Evolutionary conservation across 2,113 vertebrate genomes (phyloP), one percentile per base, ranked within the genome.

Genomic region (Blennius ocellaris): DNA sequence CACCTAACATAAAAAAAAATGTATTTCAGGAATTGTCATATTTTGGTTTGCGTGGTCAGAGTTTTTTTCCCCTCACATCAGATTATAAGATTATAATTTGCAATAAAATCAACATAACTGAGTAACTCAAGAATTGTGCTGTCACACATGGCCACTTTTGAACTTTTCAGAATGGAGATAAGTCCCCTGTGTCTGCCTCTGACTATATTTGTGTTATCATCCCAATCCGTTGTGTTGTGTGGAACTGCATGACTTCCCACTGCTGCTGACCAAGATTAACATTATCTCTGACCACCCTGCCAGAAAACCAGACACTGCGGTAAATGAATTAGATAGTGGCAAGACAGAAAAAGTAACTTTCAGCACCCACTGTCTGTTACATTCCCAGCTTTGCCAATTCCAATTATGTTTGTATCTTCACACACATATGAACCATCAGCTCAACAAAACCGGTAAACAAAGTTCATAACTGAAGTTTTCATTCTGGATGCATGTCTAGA

Each of bases 251-350:
- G 81, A 80, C 76, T 83, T 89, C 82, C 87, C 83, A 73, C 80
- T 57, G 80, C 89, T 85, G 87, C 82, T 90, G 89, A 89, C 87
- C 86, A 87, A 92, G 93, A 93, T 93, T 92, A 92, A 90, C 86
- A 93, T 93, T 92, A 92, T 92, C 93, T 93, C 81, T 85, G 84
- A 86, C 89, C 76, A 80, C 77, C 84, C 88, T 86, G 85, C 84
- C 89, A 87, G 88, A 89, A 89, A 89, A 87, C 87, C 87, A 92
- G 86, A 82, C 84, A 81, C 64, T 86, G 84, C 77, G 81, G 77
- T 90, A 90, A 92, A 88, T 89, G 90, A 92, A 87, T 91, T 81
- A 84, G 86, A 89, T 80, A 85, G 88, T 86, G 81, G 76, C 62
- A 83, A 81, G 70, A 76, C 78, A 85, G 89, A 66, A 71, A 84